Conservation (phyloP, 2,888 invertebrate species). For the Nomada hirtipes region DNA sequence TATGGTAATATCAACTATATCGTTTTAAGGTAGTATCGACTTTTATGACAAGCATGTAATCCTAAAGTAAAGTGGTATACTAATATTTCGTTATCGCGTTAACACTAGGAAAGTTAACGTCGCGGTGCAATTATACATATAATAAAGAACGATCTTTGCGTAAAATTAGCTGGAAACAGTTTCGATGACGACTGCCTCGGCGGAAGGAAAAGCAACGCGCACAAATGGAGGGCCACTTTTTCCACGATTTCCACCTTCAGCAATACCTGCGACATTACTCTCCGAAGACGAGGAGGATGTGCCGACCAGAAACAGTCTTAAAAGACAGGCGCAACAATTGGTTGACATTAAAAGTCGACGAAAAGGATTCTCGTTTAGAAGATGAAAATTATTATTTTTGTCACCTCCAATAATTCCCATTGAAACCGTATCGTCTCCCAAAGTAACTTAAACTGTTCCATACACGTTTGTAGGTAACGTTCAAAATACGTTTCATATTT, state of each 20-base stretch:
- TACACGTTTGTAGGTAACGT: no score
- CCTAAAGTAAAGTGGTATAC: no score
- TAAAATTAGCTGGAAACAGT: constrained; percentile 74
- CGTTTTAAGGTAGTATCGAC: no score
- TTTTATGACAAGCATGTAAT: no score
- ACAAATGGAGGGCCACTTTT: constrained; percentile 76
- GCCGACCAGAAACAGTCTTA: constrained; percentile 91
- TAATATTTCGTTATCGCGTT: no score
- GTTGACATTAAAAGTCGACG: constrained; percentile 93
- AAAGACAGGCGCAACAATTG: constrained; percentile 93
- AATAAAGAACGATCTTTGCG: background rate
- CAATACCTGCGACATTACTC: constrained; percentile 72
- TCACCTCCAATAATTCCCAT: background rate
- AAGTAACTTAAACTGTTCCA: no score
- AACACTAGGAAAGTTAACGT: no score
- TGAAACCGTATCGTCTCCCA: background rate
- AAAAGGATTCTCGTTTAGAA: constrained; percentile 87
- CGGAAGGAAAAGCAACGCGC: constrained; percentile 65
- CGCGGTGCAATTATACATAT: no score
- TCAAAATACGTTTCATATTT: no score
- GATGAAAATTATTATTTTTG: constrained; percentile 64
- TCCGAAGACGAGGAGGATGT: constrained; percentile 94
- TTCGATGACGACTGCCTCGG: constrained; percentile 72
- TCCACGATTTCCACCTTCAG: constrained; percentile 74
- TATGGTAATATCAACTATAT: no score